phyloP scores from a whole-genome alignment of 2,113 vertebrate genomes.

The Stictonetta naevosa region DNA sequence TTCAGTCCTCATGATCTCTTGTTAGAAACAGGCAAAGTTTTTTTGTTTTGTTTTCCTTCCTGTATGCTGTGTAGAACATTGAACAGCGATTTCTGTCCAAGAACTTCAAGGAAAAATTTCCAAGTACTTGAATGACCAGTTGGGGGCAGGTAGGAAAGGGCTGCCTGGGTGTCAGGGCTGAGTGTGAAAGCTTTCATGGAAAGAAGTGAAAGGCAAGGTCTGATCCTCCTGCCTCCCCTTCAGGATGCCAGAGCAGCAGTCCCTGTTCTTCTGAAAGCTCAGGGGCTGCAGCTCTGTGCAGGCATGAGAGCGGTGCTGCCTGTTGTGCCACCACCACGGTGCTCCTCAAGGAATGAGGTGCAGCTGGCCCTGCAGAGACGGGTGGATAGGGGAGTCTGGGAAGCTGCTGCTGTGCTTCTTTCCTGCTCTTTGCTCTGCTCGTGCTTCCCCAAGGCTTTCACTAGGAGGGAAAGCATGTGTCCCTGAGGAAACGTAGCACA shows the following conservation, averaged over 20 bases:
- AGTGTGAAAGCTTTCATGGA: neutral
- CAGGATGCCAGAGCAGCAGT: neutral
- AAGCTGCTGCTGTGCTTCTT: rapidly evolving
- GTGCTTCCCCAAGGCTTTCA: neutral
- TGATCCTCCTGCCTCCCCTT: neutral
- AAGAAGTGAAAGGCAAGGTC: neutral
- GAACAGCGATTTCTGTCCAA: constrained; percentile 46
- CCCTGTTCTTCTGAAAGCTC: neutral
- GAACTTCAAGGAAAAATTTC: constrained; percentile 36
- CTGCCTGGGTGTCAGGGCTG: constrained; percentile 12
- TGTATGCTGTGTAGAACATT: neutral
- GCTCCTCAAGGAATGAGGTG: neutral
- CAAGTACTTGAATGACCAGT: neutral
- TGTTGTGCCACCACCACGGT: neutral
- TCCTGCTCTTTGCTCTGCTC: neutral
- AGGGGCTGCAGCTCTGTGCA: neutral
- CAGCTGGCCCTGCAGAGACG: neutral
- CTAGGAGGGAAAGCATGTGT: neutral
- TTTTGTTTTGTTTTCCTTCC: neutral
- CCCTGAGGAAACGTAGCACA: neutral
- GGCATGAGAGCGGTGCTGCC: rapidly evolving
- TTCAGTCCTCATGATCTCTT: neutral
- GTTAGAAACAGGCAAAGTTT: neutral
- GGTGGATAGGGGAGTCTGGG: neutral
- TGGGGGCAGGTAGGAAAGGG: neutral